Conservation (phyloP, 35 echinoderm and acorn worm genomes). For the Ophiothrix spiculata region DNA sequence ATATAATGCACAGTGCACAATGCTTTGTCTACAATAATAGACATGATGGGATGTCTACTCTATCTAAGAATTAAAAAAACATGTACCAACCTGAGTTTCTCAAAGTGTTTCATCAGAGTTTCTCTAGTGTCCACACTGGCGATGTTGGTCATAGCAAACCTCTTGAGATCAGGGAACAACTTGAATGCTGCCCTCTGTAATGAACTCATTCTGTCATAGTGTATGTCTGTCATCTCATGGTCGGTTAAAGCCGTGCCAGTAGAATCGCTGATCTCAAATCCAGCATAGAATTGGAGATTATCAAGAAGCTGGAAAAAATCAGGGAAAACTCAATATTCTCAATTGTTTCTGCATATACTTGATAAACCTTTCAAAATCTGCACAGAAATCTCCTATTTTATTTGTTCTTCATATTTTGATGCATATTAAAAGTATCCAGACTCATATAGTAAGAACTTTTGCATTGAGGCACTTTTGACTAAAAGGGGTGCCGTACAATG, state of each 20-base stretch:
- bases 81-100: conserved; percentile 74
- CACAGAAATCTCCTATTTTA: too few relatives aligned
- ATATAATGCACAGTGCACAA: too few relatives aligned
- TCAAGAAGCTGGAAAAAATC: conserved; percentile 48
- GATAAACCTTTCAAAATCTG: too few relatives aligned
- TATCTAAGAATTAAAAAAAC: not conserved
- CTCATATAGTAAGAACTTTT: too few relatives aligned
- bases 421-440: too few relatives aligned
- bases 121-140: conserved; percentile 88
- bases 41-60: too few relatives aligned
- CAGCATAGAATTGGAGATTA: conserved; percentile 89
- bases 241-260: conserved; percentile 91
- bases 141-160: conserved; percentile 91
- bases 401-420: too few relatives aligned
- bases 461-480: too few relatives aligned
- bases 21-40: too few relatives aligned
- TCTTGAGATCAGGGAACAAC: conserved; percentile 84
- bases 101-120: conserved; percentile 78
- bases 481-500: too few relatives aligned
- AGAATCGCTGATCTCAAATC: conserved; percentile 96
- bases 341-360: too few relatives aligned
- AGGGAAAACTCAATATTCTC: too few relatives aligned
- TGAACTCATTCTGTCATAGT: conserved; percentile 87
- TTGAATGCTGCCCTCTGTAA: conserved; percentile 98
- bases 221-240: conserved; percentile 96